These are phyloP conservation scores for Linnaemya vulpina DNA, from an alignment of 2,888 invertebrate species.

Conservation along the genomic window DNA sequence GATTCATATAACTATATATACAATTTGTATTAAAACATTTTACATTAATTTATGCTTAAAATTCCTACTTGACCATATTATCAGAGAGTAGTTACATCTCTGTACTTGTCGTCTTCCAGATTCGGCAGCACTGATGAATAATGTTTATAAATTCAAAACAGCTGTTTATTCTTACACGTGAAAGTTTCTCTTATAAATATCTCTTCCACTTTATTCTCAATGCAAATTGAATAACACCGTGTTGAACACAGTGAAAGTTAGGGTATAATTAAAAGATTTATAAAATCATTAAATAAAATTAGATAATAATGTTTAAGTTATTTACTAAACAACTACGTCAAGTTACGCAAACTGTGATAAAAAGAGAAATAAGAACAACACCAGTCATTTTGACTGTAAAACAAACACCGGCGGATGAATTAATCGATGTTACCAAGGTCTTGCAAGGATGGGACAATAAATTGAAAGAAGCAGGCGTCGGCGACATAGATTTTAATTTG, in stretches of 20 bases:
- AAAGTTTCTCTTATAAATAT: conserved; percentile 7
- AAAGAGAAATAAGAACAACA: conserved; percentile 34
- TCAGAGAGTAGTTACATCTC: too few species aligned
- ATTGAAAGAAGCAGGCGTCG: conserved; percentile 83
- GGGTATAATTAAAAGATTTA: not conserved
- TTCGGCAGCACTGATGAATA: not conserved
- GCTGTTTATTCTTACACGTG: conserved; percentile 46
- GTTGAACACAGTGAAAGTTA: conserved; percentile 13
- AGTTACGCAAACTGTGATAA: conserved; percentile 18
- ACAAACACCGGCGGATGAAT: conserved; percentile 57
- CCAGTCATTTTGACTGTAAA: conserved; percentile 8
- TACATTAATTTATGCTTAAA: too few species aligned
- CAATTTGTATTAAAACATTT: too few species aligned
- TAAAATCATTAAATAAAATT: conserved; percentile 55
- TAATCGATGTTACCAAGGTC: conserved; percentile 74
- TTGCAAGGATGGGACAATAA: conserved; percentile 83
- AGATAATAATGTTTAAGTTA: conserved; percentile 69
- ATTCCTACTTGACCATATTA: too few species aligned
- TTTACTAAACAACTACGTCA: conserved; percentile 63
- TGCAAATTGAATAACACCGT: conserved; percentile 40
- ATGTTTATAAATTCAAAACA: conserved; percentile 16
- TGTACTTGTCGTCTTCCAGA: too few species aligned
- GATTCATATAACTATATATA: too few species aligned
- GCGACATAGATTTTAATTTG: conserved; percentile 85
- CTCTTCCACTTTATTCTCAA: not conserved